A percentile compares a stretch with the other conserved stretches of the same genome.
phyloP scores from a whole-genome alignment of 2,797 vertebrate species.

The Falco columbarius region DNA sequence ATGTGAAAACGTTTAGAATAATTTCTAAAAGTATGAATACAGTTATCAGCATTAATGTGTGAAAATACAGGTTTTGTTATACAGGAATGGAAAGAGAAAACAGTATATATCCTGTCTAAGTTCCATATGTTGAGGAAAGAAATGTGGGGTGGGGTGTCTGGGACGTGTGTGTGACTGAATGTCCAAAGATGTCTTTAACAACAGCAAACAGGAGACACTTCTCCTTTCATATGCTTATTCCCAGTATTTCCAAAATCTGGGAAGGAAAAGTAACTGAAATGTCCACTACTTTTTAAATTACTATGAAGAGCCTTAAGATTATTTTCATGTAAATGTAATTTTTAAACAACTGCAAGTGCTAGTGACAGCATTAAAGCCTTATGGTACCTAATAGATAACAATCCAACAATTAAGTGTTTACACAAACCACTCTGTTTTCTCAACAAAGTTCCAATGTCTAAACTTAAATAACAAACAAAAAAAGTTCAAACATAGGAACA shows the following conservation, averaged over 20 bases:
- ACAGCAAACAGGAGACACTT: not conserved
- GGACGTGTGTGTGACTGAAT: not conserved
- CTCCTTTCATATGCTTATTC: not conserved
- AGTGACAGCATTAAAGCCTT: not conserved
- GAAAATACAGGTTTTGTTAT: not conserved
- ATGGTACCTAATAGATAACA: not conserved
- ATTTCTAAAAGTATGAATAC: not conserved
- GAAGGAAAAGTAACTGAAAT: not conserved
- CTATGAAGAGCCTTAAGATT: not conserved
- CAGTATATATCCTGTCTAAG: not conserved
- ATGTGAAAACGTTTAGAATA: not conserved
- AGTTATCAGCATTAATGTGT: not conserved
- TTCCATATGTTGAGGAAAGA: not conserved
- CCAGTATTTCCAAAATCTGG: not conserved
- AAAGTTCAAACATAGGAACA: not conserved
- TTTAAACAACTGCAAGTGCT: not conserved
- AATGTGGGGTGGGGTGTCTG: accelerated
- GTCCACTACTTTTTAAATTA: not conserved
- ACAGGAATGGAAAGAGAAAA: not conserved
- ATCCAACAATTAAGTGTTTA: not conserved
- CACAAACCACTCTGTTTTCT: not conserved
- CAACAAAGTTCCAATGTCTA: not conserved
- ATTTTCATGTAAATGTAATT: not conserved
- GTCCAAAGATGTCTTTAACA: not conserved
- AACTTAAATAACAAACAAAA: not conserved